phyloP scores from a whole-genome alignment of 92 coral and sea anemone genomes.

The Bergia sp. region DNA sequence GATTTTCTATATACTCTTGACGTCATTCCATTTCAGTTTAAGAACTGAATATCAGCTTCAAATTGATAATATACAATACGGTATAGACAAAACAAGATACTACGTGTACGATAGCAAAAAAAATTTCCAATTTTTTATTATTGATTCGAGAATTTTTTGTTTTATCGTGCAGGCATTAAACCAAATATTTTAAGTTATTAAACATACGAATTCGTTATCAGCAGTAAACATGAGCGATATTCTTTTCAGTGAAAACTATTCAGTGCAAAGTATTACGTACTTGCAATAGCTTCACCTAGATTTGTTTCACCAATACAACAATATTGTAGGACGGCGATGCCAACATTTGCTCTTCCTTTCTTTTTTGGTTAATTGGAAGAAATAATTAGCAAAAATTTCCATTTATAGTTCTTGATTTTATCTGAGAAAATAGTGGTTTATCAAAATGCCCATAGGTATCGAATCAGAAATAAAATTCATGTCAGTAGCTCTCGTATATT shows the following conservation, averaged over 20 bases:
- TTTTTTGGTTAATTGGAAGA: too few species aligned
- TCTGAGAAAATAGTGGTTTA: neutral
- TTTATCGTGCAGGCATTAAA: too few species aligned
- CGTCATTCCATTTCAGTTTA: neutral
- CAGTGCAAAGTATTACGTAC: neutral
- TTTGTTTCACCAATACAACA: neutral
- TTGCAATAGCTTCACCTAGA: neutral
- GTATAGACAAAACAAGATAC: too few species aligned
- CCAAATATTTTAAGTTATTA: too few species aligned
- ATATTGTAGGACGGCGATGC: neutral
- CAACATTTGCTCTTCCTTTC: neutral
- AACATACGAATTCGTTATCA: too few species aligned
- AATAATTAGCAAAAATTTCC: neutral
- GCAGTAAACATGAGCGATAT: too few species aligned
- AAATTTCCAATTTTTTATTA: too few species aligned
- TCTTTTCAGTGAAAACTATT: neutral
- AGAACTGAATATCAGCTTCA: neutral
- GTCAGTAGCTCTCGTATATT: neutral
- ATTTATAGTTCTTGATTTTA: neutral
- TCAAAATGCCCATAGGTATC: neutral
- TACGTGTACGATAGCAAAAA: too few species aligned
- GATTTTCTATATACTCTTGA: neutral
- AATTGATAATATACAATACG: neutral
- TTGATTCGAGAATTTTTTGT: too few species aligned
- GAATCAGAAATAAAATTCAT: neutral